These are phyloP conservation scores for Thalassaphorura encarpata DNA, from an alignment of 1,140 invertebrate species.

Conservation along the genomic window DNA sequence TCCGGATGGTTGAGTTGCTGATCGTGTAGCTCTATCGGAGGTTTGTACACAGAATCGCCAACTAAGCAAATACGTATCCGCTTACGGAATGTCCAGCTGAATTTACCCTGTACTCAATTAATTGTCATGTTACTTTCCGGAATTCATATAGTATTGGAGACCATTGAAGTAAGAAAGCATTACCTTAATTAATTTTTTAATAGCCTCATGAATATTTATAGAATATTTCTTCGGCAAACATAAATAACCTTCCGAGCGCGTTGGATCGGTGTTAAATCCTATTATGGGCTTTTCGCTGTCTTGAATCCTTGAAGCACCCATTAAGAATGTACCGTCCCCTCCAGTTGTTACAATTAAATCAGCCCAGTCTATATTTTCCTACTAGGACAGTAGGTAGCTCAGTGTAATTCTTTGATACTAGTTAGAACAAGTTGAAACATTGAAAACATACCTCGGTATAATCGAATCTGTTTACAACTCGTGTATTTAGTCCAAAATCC, in stretches of 20 bases:
- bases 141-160: background rate
- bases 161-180: constrained; percentile 24
- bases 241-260: constrained; percentile 82
- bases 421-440: background rate
- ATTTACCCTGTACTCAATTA: constrained; percentile 49
- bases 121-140: background rate
- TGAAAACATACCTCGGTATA: constrained; percentile 45
- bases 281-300: constrained; percentile 73
- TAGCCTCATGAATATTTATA: constrained; percentile 55
- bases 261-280: constrained; percentile 96
- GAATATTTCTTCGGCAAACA: constrained; percentile 72
- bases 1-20: constrained; percentile 48
- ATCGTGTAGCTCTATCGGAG: constrained; percentile 56
- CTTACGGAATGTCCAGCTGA: constrained; percentile 70
- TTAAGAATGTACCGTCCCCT: constrained; percentile 95
- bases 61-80: constrained; percentile 76
- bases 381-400: background rate
- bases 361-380: constrained; percentile 73
- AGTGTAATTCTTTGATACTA: background rate
- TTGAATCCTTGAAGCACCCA: constrained; percentile 76
- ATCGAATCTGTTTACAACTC: constrained; percentile 64
- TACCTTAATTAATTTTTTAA: constrained; percentile 57
- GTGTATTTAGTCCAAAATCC: constrained; percentile 64
- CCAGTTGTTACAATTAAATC: constrained; percentile 91
- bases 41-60: constrained; percentile 51